phyloP scores from a whole-genome alignment of 2,113 vertebrate species.

The Oncorhynchus tshawytscha region DNA sequence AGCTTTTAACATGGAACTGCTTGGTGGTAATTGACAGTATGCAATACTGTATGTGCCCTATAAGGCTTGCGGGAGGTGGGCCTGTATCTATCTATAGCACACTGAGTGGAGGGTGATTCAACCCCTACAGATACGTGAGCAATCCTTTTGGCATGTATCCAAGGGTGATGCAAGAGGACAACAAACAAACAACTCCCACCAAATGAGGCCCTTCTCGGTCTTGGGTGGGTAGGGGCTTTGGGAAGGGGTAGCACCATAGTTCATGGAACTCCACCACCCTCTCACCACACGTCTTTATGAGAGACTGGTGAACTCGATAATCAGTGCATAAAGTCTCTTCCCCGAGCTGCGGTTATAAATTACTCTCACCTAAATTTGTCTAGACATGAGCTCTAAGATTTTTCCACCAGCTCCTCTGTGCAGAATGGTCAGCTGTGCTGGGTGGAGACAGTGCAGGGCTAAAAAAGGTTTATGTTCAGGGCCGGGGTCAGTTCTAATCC shows the following conservation, averaged over 20 bases:
- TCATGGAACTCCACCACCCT: conserved; percentile 27
- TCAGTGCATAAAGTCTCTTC: conserved; percentile 33
- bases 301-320: conserved; percentile 51
- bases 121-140: conserved; percentile 15
- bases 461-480: not conserved
- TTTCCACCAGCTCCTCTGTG: not conserved
- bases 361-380: conserved; percentile 38
- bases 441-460: conserved; percentile 5
- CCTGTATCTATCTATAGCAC: conserved; percentile 51
- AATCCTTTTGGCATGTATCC: conserved; percentile 36
- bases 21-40: conserved; percentile 40
- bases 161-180: conserved; percentile 17
- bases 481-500: conserved; percentile 4
- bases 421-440: conserved; percentile 2
- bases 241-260: conserved; percentile 17
- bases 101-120: conserved; percentile 1
- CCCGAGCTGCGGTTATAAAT: conserved; percentile 45
- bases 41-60: conserved; percentile 13
- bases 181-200: conserved; percentile 49
- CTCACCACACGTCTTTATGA: conserved; percentile 31
- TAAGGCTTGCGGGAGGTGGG: conserved; percentile 20
- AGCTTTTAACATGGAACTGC: conserved; percentile 37
- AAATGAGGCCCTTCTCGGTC: conserved; percentile 18
- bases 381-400: conserved; percentile 31
- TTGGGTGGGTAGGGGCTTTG: conserved; percentile 1